Evolutionary conservation across 1,140 invertebrate species (phyloP), one percentile per base, ranked within the genome.

Genomic region (Cydia pomonella): DNA sequence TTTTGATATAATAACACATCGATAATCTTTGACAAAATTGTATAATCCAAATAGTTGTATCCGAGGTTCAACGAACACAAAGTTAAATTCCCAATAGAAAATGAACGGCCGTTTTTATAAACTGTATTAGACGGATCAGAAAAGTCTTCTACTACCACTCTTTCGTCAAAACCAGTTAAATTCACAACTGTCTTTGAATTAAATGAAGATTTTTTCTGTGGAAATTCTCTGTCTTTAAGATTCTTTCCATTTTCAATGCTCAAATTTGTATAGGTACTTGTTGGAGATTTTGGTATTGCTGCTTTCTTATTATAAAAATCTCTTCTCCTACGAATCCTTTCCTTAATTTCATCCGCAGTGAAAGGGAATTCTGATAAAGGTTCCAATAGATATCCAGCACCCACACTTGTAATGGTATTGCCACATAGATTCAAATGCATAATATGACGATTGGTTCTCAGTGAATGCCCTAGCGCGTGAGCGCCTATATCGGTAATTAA

Each of bases 361-460:
- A 73, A 18, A 25, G 12, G 25, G 47, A 73, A 73, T 50, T 59
- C 29, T 25, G n/a, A 23, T 29, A 73, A 62, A 73, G 25, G 47
- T 33, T 53, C 50, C 12, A 73, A 62, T 27, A 73, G 21, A 21
- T 53, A 25, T 13, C 4, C 47, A 62, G 72, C 50, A 10, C 72
- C 72, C 21, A 38, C 23, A 29, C 6, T 23, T 10, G 72, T 53
- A 18, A 73, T 53, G 7, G n/a, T 23, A 33, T 73, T 73, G 25
- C 50, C 47, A 21, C 38, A 73, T 33, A 73, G 18, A 33, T 73
- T 73, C 50, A 73, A 62, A 59, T 73, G 72, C 5, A 73, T 4
- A 6, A 73, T n/a, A 6, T 25, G 21, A 9, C 72, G 44, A 53
- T 73, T 73, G 27, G 18, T 53, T 33, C 72, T 62, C 16, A 73